phyloP scores from a whole-genome alignment of 2,113 vertebrate species.

The Perca fluviatilis region DNA sequence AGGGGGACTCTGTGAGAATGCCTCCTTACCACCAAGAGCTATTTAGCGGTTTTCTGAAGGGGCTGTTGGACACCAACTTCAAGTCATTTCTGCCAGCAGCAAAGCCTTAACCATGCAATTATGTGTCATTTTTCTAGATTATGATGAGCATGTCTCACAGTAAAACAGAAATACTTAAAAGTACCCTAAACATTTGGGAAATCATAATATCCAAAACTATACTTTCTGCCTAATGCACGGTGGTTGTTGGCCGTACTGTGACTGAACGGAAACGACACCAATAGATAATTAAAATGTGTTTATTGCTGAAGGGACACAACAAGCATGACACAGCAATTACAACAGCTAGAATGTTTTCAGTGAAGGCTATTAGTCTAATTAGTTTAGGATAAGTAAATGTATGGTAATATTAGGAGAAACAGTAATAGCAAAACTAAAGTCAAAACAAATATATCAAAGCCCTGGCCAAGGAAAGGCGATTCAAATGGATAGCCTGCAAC shows the following conservation, averaged over 20 bases:
- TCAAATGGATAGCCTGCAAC: neutral
- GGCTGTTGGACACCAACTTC: neutral
- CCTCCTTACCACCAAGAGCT: neutral
- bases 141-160: neutral
- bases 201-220: neutral
- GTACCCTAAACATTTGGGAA: neutral
- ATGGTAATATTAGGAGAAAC: slow-evolving; percentile 9
- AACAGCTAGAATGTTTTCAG: slow-evolving; percentile 19
- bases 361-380: slow-evolving; percentile 19
- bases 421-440: neutral
- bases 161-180: neutral
- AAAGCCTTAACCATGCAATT: neutral
- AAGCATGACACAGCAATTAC: slow-evolving; percentile 53
- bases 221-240: neutral
- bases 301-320: slow-evolving; percentile 62
- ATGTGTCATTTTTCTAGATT: neutral
- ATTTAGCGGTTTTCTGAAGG: neutral
- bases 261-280: slow-evolving; percentile 58
- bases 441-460: slow-evolving; percentile 13
- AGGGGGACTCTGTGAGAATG: neutral
- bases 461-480: neutral
- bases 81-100: neutral
- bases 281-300: slow-evolving; percentile 53
- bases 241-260: slow-evolving; percentile 1
- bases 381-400: neutral